A percentile compares a stretch with the other conserved stretches of the same genome.
Conservation (phyloP, 2,797 vertebrate genomes). For the Labeo calbasu region DNA sequence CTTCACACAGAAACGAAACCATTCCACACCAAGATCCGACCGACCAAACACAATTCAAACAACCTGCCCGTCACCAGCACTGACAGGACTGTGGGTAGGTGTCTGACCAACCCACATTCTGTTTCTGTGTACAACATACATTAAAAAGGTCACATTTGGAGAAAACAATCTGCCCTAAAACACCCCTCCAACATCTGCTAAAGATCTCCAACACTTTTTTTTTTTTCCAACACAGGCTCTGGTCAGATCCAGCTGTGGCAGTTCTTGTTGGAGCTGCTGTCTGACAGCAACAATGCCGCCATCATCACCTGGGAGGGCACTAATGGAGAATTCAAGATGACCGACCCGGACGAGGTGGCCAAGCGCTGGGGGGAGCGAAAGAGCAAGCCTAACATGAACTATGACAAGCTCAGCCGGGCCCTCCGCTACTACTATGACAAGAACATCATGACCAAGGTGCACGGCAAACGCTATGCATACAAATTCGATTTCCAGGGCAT, state of each 20-base stretch:
- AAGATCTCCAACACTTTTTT: neutral
- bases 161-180: neutral
- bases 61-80: conserved; percentile 79
- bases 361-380: conserved; percentile 87
- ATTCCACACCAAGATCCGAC: conserved; percentile 78
- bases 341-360: conserved; percentile 86
- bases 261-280: conserved; percentile 85
- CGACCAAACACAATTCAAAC: conserved; percentile 78
- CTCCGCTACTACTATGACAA: conserved; percentile 90
- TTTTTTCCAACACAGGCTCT: conserved; percentile 70
- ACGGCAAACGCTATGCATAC: conserved; percentile 88
- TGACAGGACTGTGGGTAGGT: conserved; percentile 84
- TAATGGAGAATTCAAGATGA: conserved; percentile 89
- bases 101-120: conserved; percentile 64
- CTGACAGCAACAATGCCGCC: conserved; percentile 78
- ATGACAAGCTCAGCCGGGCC: conserved; percentile 81
- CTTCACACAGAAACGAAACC: conserved; percentile 81
- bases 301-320: conserved; percentile 88
- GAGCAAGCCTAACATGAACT: conserved; percentile 82
- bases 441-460: conserved; percentile 90
- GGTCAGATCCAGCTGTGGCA: conserved; percentile 91
- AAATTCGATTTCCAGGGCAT: conserved; percentile 89
- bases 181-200: neutral
- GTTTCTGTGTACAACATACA: conserved; percentile 68
- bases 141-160: conserved; percentile 80